These are phyloP conservation scores for Diceros bicornis DNA, from an alignment of 2,797 vertebrate species.

Conservation along the genomic window DNA sequence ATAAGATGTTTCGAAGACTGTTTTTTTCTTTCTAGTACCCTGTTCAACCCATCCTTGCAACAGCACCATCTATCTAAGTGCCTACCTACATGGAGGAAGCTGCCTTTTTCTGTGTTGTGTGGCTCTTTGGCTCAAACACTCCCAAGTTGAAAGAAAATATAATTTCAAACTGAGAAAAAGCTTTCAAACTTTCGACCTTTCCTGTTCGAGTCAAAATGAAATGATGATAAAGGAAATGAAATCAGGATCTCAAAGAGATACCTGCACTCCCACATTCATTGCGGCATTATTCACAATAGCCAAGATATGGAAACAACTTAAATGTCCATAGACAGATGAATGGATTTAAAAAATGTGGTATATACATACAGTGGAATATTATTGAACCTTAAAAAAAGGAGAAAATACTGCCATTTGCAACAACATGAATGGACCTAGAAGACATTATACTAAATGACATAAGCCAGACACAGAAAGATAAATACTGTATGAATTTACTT, in stretches of 20 bases:
- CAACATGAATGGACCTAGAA: not conserved
- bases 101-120: not conserved
- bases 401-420: not conserved
- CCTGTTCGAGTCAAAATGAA: not conserved
- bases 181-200: slow-evolving; percentile 1
- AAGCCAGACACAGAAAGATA: not conserved
- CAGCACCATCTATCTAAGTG: not conserved
- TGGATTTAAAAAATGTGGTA: not conserved
- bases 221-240: not conserved
- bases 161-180: slow-evolving; percentile 41
- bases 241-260: not conserved
- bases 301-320: not conserved
- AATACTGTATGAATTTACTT: not conserved
- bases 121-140: not conserved
- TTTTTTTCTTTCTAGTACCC: not conserved
- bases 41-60: not conserved
- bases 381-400: not conserved
- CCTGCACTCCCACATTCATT: not conserved
- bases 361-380: not conserved
- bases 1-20: not conserved
- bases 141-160: not conserved
- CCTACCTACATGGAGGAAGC: not conserved
- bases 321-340: not conserved
- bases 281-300: not conserved
- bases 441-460: not conserved